Base-by-base conservation (phyloP, 1,140 invertebrate genomes). In the Megalopta genalis region DNA sequence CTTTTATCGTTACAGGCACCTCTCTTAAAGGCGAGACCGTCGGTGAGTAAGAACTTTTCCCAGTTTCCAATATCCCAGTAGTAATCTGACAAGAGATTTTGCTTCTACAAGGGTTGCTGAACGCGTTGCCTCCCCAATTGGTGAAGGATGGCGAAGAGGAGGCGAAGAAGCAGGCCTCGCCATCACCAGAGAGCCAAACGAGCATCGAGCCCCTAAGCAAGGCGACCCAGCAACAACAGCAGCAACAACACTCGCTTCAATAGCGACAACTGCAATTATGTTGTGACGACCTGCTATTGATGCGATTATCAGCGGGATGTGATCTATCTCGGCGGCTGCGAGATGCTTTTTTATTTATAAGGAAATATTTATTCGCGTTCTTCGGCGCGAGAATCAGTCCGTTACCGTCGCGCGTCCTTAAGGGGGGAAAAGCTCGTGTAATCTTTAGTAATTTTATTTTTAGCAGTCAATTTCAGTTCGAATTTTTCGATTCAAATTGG, bases 1-100 rank as follows among this genome's bases (percentile, higher is more conserved):
- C 1, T 16, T 49, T n/a, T 72, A 37, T 32, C 18, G 46, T 73
- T 65, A 1, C 49, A 73, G 77, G 77, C 71, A 49, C 80, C 1
- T 72, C 83, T 12, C 64, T 86, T 16, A 88, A 87, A 64, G 85
- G 83, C 39, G 83, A 87, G 23, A 87, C 79, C 0, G 77, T 89
- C 27, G 89, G 89, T 89, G 42, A 90, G 85, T 84, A 54, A 65
- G 18, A 6, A 14, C 12, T 69, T 2, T 37, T 25, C 25, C 14
- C 0, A 5, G 8, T 18, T 42, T 42, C 4, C 3, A 16, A 14
- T 2, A 2, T 49, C 16, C 2, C 25, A 9, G 37, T 52, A 0
- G 49, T 25, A 14, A 60, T 25, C 10, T 14, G 25, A 27, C 3
- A 27, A 4, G 59, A 27, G 5, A 14, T 60, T 25, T n/a, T 18